Percentiles rank a stretch among this genome's conserved stretches.
These are phyloP conservation scores for Coelinius sp. DNA, from an alignment of 2,888 invertebrate genomes.

Conservation along the genomic window DNA sequence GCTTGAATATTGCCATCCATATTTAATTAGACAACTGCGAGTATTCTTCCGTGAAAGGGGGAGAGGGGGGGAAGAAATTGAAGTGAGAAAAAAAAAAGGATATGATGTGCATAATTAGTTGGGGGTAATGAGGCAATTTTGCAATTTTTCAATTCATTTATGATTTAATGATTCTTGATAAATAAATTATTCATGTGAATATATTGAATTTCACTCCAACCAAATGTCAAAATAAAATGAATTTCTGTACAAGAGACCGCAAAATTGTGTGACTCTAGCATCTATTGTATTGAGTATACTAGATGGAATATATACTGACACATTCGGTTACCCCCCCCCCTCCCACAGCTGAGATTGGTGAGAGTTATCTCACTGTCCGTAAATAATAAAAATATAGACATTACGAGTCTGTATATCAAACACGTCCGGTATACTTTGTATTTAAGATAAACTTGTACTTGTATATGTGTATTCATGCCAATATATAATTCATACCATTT, in stretches of 20 bases:
- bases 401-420: constrained; percentile 66
- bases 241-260: too few species aligned
- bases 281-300: neutral
- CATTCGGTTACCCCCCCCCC: neutral
- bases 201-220: too few species aligned
- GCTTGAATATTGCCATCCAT: constrained; percentile 63
- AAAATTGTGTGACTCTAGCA: too few species aligned
- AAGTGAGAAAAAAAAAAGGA: neutral
- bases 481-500: constrained; percentile 12
- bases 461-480: constrained; percentile 20
- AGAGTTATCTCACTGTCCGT: constrained; percentile 68
- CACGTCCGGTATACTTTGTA: constrained; percentile 60
- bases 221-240: too few species aligned
- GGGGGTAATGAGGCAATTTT: neutral
- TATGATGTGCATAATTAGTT: neutral
- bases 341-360: constrained; percentile 51
- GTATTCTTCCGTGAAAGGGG: constrained; percentile 45
- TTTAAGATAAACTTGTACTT: constrained; percentile 60
- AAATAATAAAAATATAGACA: constrained; percentile 70
- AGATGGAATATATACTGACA: neutral
- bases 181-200: too few species aligned
- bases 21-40: constrained; percentile 62
- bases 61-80: constrained; percentile 14
- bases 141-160: neutral
- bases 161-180: too few species aligned